A percentile compares a stretch with the other conserved stretches of the same genome.
Conservation (phyloP, 1,140 invertebrate genomes). For the Drosophila pachea region DNA sequence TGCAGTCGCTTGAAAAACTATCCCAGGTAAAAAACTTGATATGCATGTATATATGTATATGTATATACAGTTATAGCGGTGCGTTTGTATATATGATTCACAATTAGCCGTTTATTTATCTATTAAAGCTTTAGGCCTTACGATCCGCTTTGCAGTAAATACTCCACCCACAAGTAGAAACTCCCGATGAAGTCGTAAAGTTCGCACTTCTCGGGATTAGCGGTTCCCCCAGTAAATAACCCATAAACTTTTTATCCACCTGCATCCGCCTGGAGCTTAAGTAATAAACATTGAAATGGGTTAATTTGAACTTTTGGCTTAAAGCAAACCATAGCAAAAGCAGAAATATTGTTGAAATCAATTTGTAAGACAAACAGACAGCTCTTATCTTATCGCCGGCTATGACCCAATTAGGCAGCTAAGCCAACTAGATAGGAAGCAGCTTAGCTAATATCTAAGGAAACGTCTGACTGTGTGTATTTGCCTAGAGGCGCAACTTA, state of each 20-base stretch:
- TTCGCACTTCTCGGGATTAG: background rate
- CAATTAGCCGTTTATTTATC: conserved; percentile 8
- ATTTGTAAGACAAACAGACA: conserved; percentile 32
- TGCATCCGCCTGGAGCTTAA: conserved; percentile 1
- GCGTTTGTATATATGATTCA: conserved; percentile 20
- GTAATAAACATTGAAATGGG: conserved; percentile 24
- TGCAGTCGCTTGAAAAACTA: background rate
- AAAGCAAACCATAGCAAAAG: background rate
- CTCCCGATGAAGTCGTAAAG: conserved; percentile 26
- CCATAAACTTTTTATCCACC: conserved; percentile 14
- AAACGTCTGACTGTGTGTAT: conserved; percentile 6
- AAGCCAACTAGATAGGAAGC: background rate
- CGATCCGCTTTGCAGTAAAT: conserved; percentile 3
- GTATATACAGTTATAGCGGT: no score
- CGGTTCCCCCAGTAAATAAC: conserved; percentile 2
- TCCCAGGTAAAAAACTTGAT: background rate
- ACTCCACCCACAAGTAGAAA: conserved; percentile 7
- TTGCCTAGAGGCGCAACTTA: conserved; percentile 62
- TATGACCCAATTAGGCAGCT: conserved; percentile 39
- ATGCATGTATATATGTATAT: background rate
- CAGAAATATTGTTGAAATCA: conserved; percentile 31
- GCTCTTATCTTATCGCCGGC: conserved; percentile 34
- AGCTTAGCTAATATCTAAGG: background rate
- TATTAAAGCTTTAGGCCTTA: conserved; percentile 2
- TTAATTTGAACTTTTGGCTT: conserved; percentile 27